Base-by-base conservation (phyloP, 2,113 vertebrate genomes). In the Cottus gobio region DNA sequence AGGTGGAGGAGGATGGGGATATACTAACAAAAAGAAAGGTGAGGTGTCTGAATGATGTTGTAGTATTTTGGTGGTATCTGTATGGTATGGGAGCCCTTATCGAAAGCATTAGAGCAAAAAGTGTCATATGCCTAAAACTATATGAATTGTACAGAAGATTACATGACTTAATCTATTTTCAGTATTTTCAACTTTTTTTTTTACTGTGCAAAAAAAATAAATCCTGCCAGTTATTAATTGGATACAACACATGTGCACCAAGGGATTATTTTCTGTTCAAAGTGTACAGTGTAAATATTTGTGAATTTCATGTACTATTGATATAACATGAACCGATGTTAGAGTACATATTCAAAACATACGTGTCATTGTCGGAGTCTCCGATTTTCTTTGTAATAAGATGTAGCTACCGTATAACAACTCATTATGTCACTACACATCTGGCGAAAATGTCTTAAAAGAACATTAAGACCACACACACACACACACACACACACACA, bases 21-120 rank as follows among this genome's bases (percentile, higher is more conserved):
- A 28, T 65, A 46, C 24, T 42, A 39, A 70, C 37, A 75, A 63
- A 31, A 52, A 22, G 50, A 70, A 70, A 72, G 54, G 34, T 50
- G 16, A 62, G 16, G 48, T 56, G 48, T 58, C 75, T 57, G 36
- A 39, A 36, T 36, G 57, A 18, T n/a, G 62, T 50, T 56, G 24
- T 24, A 7, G 12, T 37, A 34, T 71, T 7, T 31, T 1, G 13
- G 46, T 34, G 61, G 26, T 31, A 42, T 70, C 28, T 50, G 28
- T 12, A 2, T 20, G 52, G 48, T 34, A 26, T 31, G 36, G 36
- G 12, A 36, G 48, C 42, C 2, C 11, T 62, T 11, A 24, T 1
- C 3, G 16, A 56, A 42, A 62, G 31, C 13, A 54, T 30, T 22
- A 3, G 5, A 64, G 20, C 30, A 24, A 30, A 66, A 58, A 4